Base-by-base conservation (phyloP, 2,888 invertebrate species). In the Nemotelus pantherinus region DNA sequence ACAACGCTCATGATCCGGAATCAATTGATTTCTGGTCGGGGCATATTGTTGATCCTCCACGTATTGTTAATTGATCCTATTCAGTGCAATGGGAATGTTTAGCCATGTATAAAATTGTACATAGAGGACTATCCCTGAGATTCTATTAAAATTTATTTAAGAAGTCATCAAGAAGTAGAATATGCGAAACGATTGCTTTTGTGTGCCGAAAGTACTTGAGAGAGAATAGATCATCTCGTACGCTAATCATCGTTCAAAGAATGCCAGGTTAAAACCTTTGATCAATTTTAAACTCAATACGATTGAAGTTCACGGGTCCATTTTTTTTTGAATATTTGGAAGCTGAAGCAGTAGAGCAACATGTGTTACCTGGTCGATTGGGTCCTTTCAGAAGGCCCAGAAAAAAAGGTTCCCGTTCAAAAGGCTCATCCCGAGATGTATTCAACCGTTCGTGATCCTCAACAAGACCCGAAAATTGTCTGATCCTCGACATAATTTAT, bases 121-220 rank as follows among this genome's bases (percentile, higher is more conserved):
- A 79, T 74, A 60, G 76, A 79, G 64, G 55, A 77, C 43, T 70
- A 57, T 76, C 76, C 76, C 71, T 7, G 55, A 65, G 50, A 77
- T 74, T 79, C 76, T 75, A 79, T 79, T 77, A 79, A 65, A 75
- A 76, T 79, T 76, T 79, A 76, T 79, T 79, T 77, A 79, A 79
- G 72, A 77, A 79, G 79, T 79, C 79, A 79, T 79, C 76, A 53
- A 68, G 70, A 53, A 57, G 7, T 7, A 10, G 41, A 55, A 7
- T n/a, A 70, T 53, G 9, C 53, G 57, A 50, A 58, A 58, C 39
- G 45, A 74, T 48, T 45, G n/a, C 39, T 39, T 60, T 48, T 74
- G 60, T 63, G 41, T 7, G 60, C 4, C 43, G 9, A 60, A 63
- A 41, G 63, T 60, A 74, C 74, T 60, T 74, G 41, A 60, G 41